Evolutionary conservation across 2,888 invertebrate genomes (phyloP).

Genomic region (Tetranychus truncatus): DNA sequence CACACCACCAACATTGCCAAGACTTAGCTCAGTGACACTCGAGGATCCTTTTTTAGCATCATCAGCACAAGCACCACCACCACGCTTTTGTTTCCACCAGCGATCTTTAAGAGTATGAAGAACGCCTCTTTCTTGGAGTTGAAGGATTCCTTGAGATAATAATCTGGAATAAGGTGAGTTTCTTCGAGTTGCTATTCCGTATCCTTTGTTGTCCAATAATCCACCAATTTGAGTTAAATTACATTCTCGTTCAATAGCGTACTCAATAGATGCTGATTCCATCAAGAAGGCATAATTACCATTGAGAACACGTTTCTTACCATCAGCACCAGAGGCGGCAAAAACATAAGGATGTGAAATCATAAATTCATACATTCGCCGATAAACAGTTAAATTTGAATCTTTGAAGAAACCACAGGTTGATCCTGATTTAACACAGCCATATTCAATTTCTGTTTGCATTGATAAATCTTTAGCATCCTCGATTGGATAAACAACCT

Average conservation of each 20-base stretch:
- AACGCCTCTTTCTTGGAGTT: constrained; percentile 37
- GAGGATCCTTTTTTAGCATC: constrained; percentile 26
- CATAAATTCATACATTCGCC: constrained; percentile 38
- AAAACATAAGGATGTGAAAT: constrained; percentile 28
- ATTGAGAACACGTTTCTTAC: constrained; percentile 41
- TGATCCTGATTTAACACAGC: constrained; percentile 70
- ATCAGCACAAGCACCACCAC: constrained; percentile 29
- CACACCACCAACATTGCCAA: constrained; percentile 31
- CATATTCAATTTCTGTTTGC: constrained; percentile 92
- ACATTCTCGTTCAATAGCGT: constrained; percentile 35
- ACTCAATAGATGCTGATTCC: constrained; percentile 39
- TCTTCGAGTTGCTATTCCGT: constrained; percentile 34
- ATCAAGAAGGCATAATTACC: constrained; percentile 38
- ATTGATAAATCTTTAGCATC: constrained; percentile 88
- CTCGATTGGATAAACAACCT: constrained; percentile 54
- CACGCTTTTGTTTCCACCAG: constrained; percentile 36
- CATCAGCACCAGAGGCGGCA: constrained; percentile 42
- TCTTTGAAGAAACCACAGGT: constrained; percentile 68
- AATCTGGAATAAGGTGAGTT: constrained; percentile 82
- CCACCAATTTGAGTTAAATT: constrained; percentile 39
- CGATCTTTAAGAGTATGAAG: constrained; percentile 37
- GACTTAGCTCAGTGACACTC: constrained; percentile 27
- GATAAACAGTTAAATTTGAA: constrained; percentile 30
- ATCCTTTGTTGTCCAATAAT: constrained; percentile 39
- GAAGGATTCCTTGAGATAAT: constrained; percentile 54